Conservation (phyloP, 2,113 vertebrate species). For the mouse (Mus musculus) region DNA sequence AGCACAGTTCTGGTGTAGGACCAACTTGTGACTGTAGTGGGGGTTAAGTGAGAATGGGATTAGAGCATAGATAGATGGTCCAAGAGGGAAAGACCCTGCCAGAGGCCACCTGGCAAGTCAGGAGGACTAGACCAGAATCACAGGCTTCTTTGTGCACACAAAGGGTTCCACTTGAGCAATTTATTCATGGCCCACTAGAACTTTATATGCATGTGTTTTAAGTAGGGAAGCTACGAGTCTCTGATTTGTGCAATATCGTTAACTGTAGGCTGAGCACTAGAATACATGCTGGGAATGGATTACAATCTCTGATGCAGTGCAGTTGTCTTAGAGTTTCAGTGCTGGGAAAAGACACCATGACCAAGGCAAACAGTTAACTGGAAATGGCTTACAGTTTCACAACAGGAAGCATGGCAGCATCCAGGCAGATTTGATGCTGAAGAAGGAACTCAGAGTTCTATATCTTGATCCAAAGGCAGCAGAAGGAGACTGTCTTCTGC, state of each 20-base stretch:
- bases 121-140: background rate
- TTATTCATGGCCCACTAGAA: background rate
- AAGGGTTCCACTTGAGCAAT: background rate
- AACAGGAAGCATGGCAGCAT: no score
- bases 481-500: no score
- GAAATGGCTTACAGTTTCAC: no score
- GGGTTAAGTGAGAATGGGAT: background rate
- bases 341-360: no score
- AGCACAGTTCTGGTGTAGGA: background rate
- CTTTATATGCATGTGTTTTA: background rate
- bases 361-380: no score
- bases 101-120: background rate
- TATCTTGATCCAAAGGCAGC: no score
- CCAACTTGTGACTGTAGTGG: background rate
- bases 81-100: background rate
- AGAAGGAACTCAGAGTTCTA: no score
- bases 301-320: background rate
- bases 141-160: background rate
- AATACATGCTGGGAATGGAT: background rate
- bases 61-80: background rate
- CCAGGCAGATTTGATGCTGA: no score
- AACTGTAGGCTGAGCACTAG: background rate
- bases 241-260: background rate
- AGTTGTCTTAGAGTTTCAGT: no score
- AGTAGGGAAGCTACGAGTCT: background rate